A percentile compares a stretch with the other conserved stretches of the same genome.
Conservation (phyloP, 2,113 vertebrate genomes). For the Ellobius talpinus region DNA sequence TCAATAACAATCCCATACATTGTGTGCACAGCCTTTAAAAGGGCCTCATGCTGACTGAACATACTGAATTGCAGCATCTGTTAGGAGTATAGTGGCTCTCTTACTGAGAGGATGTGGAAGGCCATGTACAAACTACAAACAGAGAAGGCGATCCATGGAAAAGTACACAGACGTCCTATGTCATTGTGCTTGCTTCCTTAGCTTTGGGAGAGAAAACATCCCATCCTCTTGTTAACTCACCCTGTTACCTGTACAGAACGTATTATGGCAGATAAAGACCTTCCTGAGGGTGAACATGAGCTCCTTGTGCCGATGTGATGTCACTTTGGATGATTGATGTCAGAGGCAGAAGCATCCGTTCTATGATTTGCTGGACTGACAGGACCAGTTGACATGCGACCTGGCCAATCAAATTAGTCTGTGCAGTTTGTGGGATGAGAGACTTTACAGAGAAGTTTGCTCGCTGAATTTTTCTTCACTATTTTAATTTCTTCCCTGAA, state of each 20-base stretch:
- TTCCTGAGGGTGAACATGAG: neutral
- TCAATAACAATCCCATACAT: neutral
- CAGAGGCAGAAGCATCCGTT: neutral
- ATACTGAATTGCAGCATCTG: slow-evolving; percentile 28
- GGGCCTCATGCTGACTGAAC: slow-evolving; percentile 47
- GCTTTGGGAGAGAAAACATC: neutral
- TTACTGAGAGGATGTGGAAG: slow-evolving; percentile 21
- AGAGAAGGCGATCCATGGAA: neutral
- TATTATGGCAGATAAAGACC: neutral
- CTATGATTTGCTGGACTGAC: neutral
- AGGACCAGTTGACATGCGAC: neutral
- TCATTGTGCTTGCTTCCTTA: neutral
- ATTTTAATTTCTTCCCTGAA: neutral
- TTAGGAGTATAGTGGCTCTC: slow-evolving; percentile 24
- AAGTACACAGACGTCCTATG: neutral
- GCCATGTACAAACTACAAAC: neutral
- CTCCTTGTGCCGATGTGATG: too few relatives aligned
- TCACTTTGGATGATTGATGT: neutral
- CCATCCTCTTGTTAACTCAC: too few relatives aligned
- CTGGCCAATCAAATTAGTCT: neutral
- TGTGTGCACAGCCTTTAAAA: slow-evolving; percentile 61
- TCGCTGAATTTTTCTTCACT: neutral
- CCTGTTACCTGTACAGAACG: neutral
- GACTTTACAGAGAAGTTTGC: neutral
- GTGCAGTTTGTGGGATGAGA: neutral